phyloP scores from a whole-genome alignment of 2,113 vertebrate species.

The sheep (Ovis aries) region DNA sequence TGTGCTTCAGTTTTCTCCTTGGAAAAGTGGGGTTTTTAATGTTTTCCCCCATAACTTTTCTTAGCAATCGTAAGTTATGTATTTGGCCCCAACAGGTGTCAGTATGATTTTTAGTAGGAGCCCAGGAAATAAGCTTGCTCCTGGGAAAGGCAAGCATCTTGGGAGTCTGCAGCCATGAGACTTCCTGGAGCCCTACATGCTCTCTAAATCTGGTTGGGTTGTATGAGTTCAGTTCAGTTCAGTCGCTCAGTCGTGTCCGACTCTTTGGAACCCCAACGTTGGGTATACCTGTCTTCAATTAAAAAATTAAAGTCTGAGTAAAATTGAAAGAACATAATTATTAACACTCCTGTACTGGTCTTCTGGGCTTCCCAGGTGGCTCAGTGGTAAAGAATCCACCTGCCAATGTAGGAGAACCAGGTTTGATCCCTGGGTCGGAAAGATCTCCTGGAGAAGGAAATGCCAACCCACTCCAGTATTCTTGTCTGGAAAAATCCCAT shows the following conservation, averaged over 20 bases:
- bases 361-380: background rate
- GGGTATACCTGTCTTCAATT: background rate
- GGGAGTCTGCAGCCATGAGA: background rate
- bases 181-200: background rate
- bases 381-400: background rate
- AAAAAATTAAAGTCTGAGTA: background rate
- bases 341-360: background rate
- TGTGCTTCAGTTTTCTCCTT: background rate
- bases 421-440: background rate
- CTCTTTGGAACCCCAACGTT: background rate
- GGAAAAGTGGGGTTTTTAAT: background rate
- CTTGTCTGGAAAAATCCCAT: background rate
- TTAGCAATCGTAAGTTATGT: background rate
- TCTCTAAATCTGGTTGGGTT: background rate
- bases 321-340: background rate
- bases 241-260: rapidly evolving
- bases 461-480: background rate
- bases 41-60: background rate
- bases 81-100: background rate
- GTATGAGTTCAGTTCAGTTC: too few relatives aligned
- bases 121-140: background rate
- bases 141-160: background rate
- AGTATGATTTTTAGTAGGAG: background rate
- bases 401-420: background rate
- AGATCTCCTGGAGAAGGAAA: background rate